A percentile compares a stretch with the other conserved stretches of the same genome.
Conservation (phyloP, 2,113 vertebrate genomes). For the Bubo bubo region DNA sequence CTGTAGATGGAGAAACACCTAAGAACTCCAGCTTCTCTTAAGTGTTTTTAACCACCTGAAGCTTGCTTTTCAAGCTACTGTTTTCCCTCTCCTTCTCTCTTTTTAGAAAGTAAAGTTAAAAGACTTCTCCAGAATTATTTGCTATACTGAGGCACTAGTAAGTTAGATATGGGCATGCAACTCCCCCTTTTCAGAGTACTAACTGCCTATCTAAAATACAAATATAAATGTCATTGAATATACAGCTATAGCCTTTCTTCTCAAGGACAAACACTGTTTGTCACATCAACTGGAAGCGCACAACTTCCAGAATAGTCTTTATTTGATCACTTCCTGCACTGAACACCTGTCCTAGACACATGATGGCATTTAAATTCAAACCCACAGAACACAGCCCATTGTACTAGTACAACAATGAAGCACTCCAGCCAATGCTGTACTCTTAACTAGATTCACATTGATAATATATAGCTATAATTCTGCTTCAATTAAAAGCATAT, state of each 20-base stretch:
- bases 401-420: not conserved
- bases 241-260: not conserved
- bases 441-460: constrained; percentile 60
- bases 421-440: constrained; percentile 15
- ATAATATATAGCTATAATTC: constrained; percentile 76
- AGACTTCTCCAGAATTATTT: not conserved
- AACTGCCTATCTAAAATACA: not conserved
- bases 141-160: not conserved
- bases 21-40: not conserved
- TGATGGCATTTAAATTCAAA: constrained; percentile 10
- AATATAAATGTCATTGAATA: not conserved
- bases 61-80: not conserved
- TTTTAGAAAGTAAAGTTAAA: not conserved
- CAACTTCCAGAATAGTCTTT: not conserved
- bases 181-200: not conserved
- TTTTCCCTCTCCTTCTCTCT: not conserved
- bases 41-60: not conserved
- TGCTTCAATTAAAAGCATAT: constrained; percentile 82
- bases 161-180: not conserved
- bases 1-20: not conserved
- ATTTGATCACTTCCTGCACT: constrained; percentile 10
- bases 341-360: not conserved
- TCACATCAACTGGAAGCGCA: not conserved
- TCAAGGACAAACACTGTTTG: not conserved
- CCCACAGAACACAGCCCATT: not conserved